These are phyloP conservation scores for Mormyrus iriodes DNA, from an alignment of 2,113 vertebrate species.

Conservation along the genomic window DNA sequence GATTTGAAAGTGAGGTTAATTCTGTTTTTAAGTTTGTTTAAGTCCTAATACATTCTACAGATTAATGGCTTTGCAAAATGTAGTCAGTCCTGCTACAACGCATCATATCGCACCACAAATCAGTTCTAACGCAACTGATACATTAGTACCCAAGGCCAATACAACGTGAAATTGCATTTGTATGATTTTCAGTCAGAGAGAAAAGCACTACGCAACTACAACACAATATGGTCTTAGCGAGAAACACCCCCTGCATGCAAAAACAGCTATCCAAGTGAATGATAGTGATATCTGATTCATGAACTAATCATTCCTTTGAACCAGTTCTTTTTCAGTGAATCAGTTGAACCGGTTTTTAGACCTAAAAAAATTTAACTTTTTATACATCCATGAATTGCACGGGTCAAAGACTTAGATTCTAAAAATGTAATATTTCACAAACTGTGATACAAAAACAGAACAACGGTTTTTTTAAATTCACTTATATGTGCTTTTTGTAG, in stretches of 20 bases:
- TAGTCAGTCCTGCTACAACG: background rate
- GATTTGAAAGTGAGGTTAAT: background rate
- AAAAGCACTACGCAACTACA: background rate
- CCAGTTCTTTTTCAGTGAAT: background rate
- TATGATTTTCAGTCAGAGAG: background rate
- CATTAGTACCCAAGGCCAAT: no score
- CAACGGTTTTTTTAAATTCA: no score
- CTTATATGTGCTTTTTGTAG: no score
- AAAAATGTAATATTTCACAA: background rate
- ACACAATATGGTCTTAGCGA: background rate
- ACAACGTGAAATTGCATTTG: background rate
- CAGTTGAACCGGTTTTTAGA: no score
- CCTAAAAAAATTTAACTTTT: background rate
- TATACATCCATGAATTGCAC: background rate
- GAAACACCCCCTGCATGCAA: background rate
- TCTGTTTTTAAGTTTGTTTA: background rate
- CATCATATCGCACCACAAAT: background rate
- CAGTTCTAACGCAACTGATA: background rate
- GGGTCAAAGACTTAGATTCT: background rate
- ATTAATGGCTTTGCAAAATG: background rate
- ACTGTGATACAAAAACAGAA: background rate
- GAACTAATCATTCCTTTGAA: background rate
- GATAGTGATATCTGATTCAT: background rate
- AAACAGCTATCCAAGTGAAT: background rate
- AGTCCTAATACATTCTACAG: background rate